These are phyloP conservation scores for Prunella himalayana DNA, from an alignment of 2,113 vertebrate genomes.

Conservation along the genomic window DNA sequence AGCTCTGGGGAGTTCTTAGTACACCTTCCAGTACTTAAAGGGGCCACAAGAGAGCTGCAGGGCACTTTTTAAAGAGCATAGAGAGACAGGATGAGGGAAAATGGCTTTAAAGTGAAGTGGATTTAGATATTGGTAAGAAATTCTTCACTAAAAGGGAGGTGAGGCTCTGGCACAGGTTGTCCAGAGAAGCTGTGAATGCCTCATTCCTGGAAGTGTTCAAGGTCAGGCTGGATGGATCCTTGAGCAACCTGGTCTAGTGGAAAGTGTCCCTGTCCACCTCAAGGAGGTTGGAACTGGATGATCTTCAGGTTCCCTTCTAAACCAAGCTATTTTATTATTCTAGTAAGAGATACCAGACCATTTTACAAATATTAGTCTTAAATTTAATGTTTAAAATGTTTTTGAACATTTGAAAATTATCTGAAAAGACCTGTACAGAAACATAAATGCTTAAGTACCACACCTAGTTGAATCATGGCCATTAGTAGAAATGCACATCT, in stretches of 20 bases:
- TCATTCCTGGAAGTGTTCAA: background rate
- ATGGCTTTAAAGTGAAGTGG: background rate
- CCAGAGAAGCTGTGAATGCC: background rate
- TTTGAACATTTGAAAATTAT: background rate
- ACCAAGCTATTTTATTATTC: background rate
- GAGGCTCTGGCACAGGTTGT: background rate
- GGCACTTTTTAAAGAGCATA: background rate
- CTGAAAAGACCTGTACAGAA: background rate
- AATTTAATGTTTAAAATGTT: background rate
- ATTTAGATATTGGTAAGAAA: background rate
- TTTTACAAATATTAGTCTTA: background rate
- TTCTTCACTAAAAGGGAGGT: background rate
- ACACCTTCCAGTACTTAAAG: no score
- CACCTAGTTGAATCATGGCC: fast-evolving
- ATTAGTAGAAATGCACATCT: background rate
- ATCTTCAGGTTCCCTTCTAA: background rate
- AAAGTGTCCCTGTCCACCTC: background rate
- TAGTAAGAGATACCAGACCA: background rate
- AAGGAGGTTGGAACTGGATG: background rate
- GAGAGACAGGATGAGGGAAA: background rate
- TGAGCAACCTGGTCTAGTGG: background rate
- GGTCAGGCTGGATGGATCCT: background rate
- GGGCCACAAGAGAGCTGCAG: background rate
- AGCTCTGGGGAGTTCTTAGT: background rate
- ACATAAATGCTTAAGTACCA: background rate